Conservation (phyloP, 1,140 invertebrate genomes). For the Ephestia elutella region DNA sequence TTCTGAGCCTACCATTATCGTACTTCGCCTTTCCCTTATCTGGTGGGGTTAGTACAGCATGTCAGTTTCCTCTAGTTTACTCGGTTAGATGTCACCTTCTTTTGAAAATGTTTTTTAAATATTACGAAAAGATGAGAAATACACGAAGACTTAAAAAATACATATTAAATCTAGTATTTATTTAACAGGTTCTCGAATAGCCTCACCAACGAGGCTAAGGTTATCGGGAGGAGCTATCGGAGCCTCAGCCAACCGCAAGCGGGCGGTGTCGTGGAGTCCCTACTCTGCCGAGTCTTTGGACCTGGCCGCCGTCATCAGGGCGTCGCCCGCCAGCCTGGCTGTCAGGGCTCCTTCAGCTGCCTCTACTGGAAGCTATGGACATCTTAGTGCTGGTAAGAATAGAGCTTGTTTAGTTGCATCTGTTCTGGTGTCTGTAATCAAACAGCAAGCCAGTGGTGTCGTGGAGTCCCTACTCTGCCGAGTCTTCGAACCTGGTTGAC, state of each 20-base stretch:
- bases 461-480: constrained; percentile 95
- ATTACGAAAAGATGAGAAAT: too few species aligned
- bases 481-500: constrained; percentile 94
- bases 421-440: too few species aligned
- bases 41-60: too few species aligned
- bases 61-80: too few species aligned
- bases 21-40: too few species aligned
- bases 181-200: constrained; percentile 81
- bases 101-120: too few species aligned
- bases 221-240: constrained; percentile 73
- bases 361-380: constrained; percentile 93
- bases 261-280: constrained; percentile 94
- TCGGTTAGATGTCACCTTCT: too few species aligned
- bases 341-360: constrained; percentile 91
- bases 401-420: not conserved
- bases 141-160: too few species aligned
- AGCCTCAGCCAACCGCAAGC: constrained; percentile 86
- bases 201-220: constrained; percentile 75
- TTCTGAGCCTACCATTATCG: too few species aligned
- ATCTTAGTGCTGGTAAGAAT: constrained; percentile 87
- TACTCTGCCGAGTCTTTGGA: constrained; percentile 96
- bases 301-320: constrained; percentile 95
- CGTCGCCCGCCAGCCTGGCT: constrained; percentile 95
- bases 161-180: not conserved
- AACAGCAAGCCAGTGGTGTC: constrained; percentile 85